Percentiles rank a stretch among this genome's conserved stretches.
These are phyloP conservation scores for Myrmecobius fasciatus DNA, from an alignment of 2,113 vertebrate species.

Conservation along the genomic window DNA sequence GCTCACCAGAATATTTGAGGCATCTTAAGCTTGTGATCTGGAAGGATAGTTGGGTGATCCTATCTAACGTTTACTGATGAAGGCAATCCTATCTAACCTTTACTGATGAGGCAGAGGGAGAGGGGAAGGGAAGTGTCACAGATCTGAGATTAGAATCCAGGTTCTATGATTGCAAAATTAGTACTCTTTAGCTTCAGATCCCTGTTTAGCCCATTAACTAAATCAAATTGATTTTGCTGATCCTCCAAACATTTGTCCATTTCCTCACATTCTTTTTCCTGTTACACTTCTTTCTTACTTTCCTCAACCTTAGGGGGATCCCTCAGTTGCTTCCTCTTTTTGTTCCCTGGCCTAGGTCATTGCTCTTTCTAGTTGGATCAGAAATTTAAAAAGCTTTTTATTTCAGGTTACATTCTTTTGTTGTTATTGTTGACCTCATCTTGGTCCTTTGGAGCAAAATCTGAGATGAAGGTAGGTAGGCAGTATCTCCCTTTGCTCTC, in stretches of 20 bases:
- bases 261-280: not conserved
- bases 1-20: too few relatives aligned
- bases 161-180: too few relatives aligned
- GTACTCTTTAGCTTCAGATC: not conserved
- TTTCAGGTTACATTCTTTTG: not conserved
- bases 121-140: too few relatives aligned
- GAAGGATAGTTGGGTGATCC: too few relatives aligned
- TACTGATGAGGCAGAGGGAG: too few relatives aligned
- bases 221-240: not conserved
- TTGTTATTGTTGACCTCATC: not conserved
- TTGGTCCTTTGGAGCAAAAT: not conserved
- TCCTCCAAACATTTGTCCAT: not conserved
- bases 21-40: too few relatives aligned
- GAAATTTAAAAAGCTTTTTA: not conserved
- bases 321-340: not conserved
- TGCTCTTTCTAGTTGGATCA: not conserved
- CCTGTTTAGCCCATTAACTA: not conserved
- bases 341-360: not conserved
- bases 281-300: not conserved
- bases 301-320: not conserved
- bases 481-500: not conserved
- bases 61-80: too few relatives aligned
- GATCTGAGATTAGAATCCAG: too few relatives aligned
- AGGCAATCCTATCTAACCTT: too few relatives aligned
- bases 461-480: not conserved